Evolutionary conservation across 2,888 invertebrate species (phyloP).

Genomic region (Agriopis aurantiaria): DNA sequence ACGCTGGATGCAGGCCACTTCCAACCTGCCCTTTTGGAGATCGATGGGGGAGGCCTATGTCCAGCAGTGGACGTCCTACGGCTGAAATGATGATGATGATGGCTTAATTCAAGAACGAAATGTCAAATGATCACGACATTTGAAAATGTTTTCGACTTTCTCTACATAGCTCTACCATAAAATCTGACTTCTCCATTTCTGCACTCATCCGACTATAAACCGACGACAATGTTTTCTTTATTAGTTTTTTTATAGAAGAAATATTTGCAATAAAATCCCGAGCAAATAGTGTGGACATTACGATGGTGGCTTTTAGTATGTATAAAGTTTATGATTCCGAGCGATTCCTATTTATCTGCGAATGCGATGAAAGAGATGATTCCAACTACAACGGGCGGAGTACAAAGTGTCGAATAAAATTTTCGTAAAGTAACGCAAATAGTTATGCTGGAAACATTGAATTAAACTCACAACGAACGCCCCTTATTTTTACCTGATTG

Average conservation of each 20-base stretch:
- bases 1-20: too few species aligned
- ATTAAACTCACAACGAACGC: background rate
- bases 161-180: conserved; percentile 9
- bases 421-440: background rate
- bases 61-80: too few species aligned
- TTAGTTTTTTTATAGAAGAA: conserved; percentile 43
- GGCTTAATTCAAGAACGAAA: background rate
- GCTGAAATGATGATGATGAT: too few species aligned
- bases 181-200: conserved; percentile 27
- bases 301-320: conserved; percentile 51
- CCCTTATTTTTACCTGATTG: too few species aligned
- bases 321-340: conserved; percentile 56
- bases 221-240: conserved; percentile 38
- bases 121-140: conserved; percentile 1
- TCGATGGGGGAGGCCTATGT: too few species aligned
- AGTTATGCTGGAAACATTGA: too few species aligned
- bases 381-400: conserved; percentile 4
- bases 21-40: too few species aligned
- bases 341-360: conserved; percentile 43
- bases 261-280: conserved; percentile 44
- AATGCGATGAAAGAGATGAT: conserved; percentile 37
- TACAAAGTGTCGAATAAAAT: background rate
- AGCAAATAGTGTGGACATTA: conserved; percentile 45
- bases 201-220: conserved; percentile 22
- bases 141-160: background rate